Base-by-base conservation (phyloP, 2,888 invertebrate genomes). In the Plagodis pulveraria region DNA sequence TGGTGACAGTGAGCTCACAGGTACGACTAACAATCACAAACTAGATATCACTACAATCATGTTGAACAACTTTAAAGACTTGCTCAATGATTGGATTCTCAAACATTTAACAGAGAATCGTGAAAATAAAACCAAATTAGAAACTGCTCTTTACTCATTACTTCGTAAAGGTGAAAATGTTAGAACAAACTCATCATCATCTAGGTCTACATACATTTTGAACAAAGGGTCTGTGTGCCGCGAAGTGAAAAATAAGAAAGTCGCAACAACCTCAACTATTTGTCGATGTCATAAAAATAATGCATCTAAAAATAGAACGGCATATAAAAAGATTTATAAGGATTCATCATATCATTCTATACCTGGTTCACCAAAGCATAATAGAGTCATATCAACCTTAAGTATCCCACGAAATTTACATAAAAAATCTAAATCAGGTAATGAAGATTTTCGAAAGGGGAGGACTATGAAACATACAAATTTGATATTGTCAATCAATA, bases 331-430 rank as follows among this genome's bases (percentile, higher is more conserved):
- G 6, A 40, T 35, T 38, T 53, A 56, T 11, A 71, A 63, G 4
- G 70, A 70, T 22, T 72, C 70, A 40, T 81, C 80, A 0, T 71
- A 65, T 10, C 65, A 76, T 34, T 80, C 83, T 10, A 65, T 78
- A n/a, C 87, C 86, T 1, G 70, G 80, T 38, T 65, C 72, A 10
- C 70, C 74, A 22, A 86, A 77, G 61, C 72, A 79, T 59, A 56
- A 78, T 4, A 81, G 72, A 73, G 70, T 88, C 6, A 79, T 90
- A 57, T 90, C 91, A 7, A 89, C 90, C 0, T 68, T 90, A 12
- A 91, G 87, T 50, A 80, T 91, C 32, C 91, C 91, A 7, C 83
- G 82, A 69, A 81, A 80, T 60, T 66, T 80, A 12, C 70, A 78
- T 33, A 77, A 71, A 50, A 70, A 69, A 4, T 57, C 54, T 2